Base-by-base conservation (phyloP, 1,140 invertebrate genomes). In the Penaeus japonicus region DNA sequence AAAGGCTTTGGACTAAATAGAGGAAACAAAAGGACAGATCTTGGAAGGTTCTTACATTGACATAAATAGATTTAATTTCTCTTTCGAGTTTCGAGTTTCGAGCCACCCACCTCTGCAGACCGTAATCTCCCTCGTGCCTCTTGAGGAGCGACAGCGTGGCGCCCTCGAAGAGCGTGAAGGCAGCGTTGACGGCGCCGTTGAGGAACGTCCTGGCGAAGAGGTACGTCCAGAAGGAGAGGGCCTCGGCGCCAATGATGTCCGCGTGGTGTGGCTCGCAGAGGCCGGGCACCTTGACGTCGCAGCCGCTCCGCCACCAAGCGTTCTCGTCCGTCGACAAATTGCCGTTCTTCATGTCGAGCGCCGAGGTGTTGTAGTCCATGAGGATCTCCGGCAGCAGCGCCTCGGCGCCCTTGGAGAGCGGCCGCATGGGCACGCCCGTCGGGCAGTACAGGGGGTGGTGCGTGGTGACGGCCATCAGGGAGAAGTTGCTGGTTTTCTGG, bases 81-180 rank as follows among this genome's bases (percentile, higher is more conserved):
- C 15, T 47, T 47, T 47, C 47, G 47, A 47, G 15, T 47, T 39
- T 47, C 47, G 10, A 15, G 15, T 1, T 0, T 1, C 10, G 5
- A 7, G 47, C 47, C 4, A 4, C 32, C 47, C 18, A 89, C 90
- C 96, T 93, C 92, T 97, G 96, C 59, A 96, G 92, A 0, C 96
- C 96, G 90, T 97, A 97, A 93, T 96, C 96, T 1, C 95, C 96
- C 83, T 95, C 95, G 91, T 96, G 95, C 91, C 96, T 95, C 73
- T 96, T 93, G 35, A 96, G 92, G 91, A 96, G 95, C 3, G 96
- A 95, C 62, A 97, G 95, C 2, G 96, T 95, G 22, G 96, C 96
- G 17, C 96, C 96, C 93, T 97, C 96, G 91, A 97, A 96, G 95
- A 97, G 96, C 7, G 96, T 95, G 91, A 96, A 96, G 1, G 95